Conservation (phyloP, 2,113 vertebrate genomes). For the Elephas maximus region DNA sequence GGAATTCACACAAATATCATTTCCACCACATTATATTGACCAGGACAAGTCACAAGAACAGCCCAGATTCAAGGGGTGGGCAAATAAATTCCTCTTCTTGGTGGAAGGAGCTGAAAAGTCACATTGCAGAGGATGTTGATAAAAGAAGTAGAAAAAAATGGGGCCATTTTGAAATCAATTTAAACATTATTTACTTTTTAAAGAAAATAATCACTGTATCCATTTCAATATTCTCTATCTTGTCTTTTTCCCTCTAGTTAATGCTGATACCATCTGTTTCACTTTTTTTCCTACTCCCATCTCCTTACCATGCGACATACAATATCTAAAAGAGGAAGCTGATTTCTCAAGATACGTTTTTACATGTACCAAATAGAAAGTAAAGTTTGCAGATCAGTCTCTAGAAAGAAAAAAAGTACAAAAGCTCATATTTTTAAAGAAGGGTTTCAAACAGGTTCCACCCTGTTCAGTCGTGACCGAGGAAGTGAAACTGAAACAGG, state of each 20-base stretch:
- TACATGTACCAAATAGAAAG: neutral
- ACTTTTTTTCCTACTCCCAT: neutral
- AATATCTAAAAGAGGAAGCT: constrained; percentile 41
- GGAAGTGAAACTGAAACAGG: too few relatives aligned
- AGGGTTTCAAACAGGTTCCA: too few relatives aligned
- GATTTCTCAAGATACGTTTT: constrained; percentile 57
- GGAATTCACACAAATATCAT: neutral
- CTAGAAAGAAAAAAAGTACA: constrained; percentile 41
- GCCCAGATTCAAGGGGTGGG: neutral
- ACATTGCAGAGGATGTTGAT: neutral
- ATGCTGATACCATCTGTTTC: neutral
- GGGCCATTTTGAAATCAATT: neutral
- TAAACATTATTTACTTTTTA: neutral
- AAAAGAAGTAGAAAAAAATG: neutral
- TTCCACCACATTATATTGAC: neutral
- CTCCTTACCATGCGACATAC: neutral
- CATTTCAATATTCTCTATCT: constrained; percentile 1
- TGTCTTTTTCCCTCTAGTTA: constrained; percentile 21
- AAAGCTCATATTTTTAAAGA: constrained; percentile 26
- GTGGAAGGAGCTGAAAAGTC: neutral
- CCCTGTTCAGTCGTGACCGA: too few relatives aligned
- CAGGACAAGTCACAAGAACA: neutral
- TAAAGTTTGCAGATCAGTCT: constrained; percentile 35
- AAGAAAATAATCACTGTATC: neutral
- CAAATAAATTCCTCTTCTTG: too few relatives aligned